Conservation (phyloP, 2,888 invertebrate species). For the Agonopterix heracliana region DNA sequence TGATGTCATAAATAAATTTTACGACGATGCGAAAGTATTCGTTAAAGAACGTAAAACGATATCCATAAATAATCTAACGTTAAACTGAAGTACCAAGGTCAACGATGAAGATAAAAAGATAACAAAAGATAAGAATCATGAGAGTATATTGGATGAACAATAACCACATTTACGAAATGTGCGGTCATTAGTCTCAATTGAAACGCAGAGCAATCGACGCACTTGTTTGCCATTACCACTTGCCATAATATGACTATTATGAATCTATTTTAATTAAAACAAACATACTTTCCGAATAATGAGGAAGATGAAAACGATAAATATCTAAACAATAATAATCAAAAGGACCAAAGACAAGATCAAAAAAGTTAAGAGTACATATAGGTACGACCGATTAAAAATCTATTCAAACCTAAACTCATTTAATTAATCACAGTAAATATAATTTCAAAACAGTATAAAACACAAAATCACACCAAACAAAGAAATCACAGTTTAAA, state of each 20-base stretch:
- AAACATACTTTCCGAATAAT: no score
- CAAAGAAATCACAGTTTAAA: neutral
- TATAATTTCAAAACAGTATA: constrained; percentile 3
- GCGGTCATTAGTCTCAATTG: constrained; percentile 27
- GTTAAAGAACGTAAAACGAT: no score
- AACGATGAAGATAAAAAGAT: constrained; percentile 40
- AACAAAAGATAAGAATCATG: constrained; percentile 32
- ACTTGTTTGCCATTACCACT: constrained; percentile 18
- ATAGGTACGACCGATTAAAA: neutral
- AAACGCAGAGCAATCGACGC: constrained; percentile 23
- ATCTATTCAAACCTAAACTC: constrained; percentile 1
- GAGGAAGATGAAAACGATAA: no score
- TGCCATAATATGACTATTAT: no score
- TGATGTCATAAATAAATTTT: no score
- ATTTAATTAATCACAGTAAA: constrained; percentile 1
- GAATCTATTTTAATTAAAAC: no score
- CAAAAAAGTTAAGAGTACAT: no score
- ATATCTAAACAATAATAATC: no score
- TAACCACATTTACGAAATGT: constrained; percentile 26
- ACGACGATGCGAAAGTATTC: no score
- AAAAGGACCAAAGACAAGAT: no score
- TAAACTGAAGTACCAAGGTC: constrained; percentile 37
- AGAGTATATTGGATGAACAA: constrained; percentile 24
- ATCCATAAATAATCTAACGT: constrained; percentile 1
- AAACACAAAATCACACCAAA: constrained; percentile 1